Evolutionary conservation across 2,797 vertebrate genomes (phyloP), one percentile per base, ranked within the genome.

Genomic region (Petrocephalus schoutedeni): DNA sequence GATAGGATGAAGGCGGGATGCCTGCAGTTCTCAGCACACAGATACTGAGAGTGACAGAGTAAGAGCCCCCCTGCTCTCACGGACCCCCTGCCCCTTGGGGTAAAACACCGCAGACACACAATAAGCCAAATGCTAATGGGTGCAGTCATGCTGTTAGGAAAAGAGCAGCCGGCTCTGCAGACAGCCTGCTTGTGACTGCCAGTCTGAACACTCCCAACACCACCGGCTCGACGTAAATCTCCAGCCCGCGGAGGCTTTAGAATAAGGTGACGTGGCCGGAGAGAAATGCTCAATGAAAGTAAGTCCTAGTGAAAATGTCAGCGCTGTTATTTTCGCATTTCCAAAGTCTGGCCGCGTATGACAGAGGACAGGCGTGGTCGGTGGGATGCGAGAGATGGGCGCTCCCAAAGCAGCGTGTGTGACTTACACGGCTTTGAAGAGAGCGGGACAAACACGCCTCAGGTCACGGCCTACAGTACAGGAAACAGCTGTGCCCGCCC

Each of bases 381-480:
- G 61, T 64, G 61, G 10, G 23, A 64, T 32, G 3, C 1, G 23
- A 28, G 23, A 28, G 3, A 28, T 1, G 61, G 67, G 0, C 0
- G 5, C 28, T 41, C 32, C 67, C 67, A 19, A 12, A 41, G 10
- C 28, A 4, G 12, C 10, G 2, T 0, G 64, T 10, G 28, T 14
- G 23, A 71, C 12, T 5, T 7, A 1, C 67, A 6, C 2, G 5
- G 67, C 67, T 74, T 41, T 74, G 67, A 74, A 36, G 67, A 14
- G 10, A 74, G 12, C 1, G 32, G 67, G 28, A 74, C 32, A 74
- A 74, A 74, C 67, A 74, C 3, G 5, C 67, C 45, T 84, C 80
- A 12, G 49, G 80, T 84, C 45, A 51, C 9, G 51, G 2, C 80
- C 89, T 87, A 86, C 90, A 91, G 89, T 87, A 86, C 90, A 91